Conservation (phyloP, 1,140 invertebrate genomes). For the Drosophila lacertosa region DNA sequence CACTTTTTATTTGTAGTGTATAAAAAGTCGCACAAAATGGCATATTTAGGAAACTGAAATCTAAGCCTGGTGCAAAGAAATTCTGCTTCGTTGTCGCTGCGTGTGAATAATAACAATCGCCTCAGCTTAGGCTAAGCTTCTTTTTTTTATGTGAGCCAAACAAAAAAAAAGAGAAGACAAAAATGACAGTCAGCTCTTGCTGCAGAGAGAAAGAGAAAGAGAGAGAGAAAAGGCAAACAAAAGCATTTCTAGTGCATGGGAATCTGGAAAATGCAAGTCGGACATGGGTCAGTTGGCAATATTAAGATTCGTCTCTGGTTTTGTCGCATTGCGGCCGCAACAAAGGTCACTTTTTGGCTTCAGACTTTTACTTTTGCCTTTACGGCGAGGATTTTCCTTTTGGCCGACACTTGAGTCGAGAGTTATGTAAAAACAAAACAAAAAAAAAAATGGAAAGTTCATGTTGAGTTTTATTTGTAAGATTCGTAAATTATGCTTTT, state of each 20-base stretch:
- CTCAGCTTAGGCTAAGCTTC: neutral
- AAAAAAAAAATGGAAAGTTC: constrained; percentile 12
- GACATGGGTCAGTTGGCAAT: constrained; percentile 20
- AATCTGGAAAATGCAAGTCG: constrained; percentile 13
- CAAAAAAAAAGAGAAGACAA: no score
- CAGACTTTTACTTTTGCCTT: constrained; percentile 11
- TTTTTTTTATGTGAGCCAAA: constrained; percentile 3
- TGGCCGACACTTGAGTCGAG: neutral
- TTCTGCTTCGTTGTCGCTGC: constrained; percentile 5
- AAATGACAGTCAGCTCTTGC: constrained; percentile 10
- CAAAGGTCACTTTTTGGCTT: constrained; percentile 10
- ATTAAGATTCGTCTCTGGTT: constrained; percentile 2
- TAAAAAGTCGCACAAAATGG: neutral
- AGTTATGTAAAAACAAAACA: constrained; percentile 18
- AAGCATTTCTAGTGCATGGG: constrained; percentile 15
- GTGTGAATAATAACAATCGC: constrained; percentile 14
- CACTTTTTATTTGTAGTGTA: neutral
- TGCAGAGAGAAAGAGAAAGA: neutral
- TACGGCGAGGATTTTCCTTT: neutral
- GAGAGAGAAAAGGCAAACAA: neutral
- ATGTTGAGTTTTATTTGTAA: neutral
- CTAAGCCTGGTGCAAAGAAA: constrained; percentile 5
- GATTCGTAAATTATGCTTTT: neutral
- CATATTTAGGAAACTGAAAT: neutral
- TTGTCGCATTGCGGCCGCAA: neutral